Percentiles rank a stretch among this genome's conserved stretches.
Evolutionary conservation across 2,888 invertebrate species (phyloP).

Genomic region (Caenorhabditis sp.): DNA sequence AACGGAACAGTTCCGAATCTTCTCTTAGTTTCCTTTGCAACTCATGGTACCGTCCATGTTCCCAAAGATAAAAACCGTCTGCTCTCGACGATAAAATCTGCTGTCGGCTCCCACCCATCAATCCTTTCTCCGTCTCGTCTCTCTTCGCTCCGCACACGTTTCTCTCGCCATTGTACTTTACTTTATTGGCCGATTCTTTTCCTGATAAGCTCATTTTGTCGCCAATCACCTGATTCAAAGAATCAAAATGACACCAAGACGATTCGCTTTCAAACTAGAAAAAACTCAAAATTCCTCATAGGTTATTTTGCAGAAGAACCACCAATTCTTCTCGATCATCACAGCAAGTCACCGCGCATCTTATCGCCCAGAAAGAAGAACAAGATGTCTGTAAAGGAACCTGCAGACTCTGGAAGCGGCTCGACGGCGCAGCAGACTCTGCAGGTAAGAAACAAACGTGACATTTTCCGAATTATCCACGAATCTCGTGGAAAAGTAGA

Average conservation of each 20-base stretch:
- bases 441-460: constrained; percentile 49
- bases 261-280: no score
- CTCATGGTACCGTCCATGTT: no score
- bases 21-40: no score
- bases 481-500: neutral
- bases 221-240: constrained; percentile 1
- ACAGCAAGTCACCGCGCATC: neutral
- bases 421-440: constrained; percentile 43
- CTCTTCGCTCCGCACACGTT: constrained; percentile 8
- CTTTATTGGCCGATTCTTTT: neutral
- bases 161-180: constrained; percentile 11
- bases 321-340: constrained; percentile 11
- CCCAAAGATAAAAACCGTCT: neutral
- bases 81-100: no score
- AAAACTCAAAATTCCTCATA: neutral
- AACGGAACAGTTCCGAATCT: no score
- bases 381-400: constrained; percentile 64
- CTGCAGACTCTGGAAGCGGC: constrained; percentile 62
- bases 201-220: constrained; percentile 1
- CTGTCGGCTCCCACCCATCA: neutral
- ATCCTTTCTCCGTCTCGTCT: neutral
- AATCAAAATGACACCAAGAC: neutral
- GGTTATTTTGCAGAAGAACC: constrained; percentile 6
- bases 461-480: neutral
- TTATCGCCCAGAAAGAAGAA: constrained; percentile 3